Evolutionary conservation across 1,140 invertebrate species (phyloP).

Genomic region (Papilio polytes): DNA sequence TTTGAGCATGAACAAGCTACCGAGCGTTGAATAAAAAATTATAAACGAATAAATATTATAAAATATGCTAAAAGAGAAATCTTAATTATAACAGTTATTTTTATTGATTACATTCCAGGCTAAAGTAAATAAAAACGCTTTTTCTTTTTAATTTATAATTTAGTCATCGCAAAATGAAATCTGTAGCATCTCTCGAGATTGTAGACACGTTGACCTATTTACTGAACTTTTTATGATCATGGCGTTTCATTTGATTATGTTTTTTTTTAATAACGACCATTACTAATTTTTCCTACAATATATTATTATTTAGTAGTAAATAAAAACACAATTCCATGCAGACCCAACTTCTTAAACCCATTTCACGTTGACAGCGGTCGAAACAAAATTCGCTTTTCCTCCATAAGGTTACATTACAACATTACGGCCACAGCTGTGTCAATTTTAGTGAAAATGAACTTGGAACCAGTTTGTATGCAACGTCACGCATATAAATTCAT

Average conservation of each 20-base stretch:
- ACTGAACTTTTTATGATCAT: not conserved
- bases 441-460: not conserved
- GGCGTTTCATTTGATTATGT: not conserved
- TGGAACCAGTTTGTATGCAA: not conserved
- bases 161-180: not conserved
- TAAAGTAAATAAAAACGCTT: not conserved
- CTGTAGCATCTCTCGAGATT: not conserved
- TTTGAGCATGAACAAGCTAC: conserved; percentile 1
- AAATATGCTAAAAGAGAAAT: not conserved
- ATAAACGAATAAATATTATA: not conserved
- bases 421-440: not conserved
- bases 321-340: not conserved
- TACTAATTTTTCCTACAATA: not conserved
- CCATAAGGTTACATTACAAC: not conserved
- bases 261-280: not conserved
- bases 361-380: not conserved
- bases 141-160: not conserved
- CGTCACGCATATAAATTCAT: no score
- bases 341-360: conserved; percentile 5
- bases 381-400: not conserved
- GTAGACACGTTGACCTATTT: conserved; percentile 19
- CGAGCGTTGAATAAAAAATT: not conserved
- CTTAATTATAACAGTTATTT: not conserved
- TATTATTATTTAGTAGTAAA: not conserved
- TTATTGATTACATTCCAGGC: not conserved